Evolutionary conservation across 2,797 vertebrate genomes (phyloP).

Genomic region (Xiphophorus birchmanni): DNA sequence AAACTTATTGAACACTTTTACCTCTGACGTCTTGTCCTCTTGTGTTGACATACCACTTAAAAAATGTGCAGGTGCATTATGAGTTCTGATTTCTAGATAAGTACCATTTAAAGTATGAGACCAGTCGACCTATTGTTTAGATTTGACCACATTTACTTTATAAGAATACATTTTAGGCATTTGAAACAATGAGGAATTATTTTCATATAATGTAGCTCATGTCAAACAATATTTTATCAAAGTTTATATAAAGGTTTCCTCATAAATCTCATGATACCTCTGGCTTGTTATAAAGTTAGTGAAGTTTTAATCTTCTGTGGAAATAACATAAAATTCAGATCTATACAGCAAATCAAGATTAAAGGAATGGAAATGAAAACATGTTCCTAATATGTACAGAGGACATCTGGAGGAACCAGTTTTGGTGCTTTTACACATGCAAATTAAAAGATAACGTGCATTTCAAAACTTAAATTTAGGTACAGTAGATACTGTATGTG

Average conservation of each 20-base stretch:
- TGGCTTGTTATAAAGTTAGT: background rate
- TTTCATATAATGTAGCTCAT: background rate
- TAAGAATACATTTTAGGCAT: background rate
- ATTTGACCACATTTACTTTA: background rate
- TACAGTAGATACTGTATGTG: too few relatives aligned
- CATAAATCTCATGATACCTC: background rate
- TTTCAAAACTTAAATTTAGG: too few relatives aligned
- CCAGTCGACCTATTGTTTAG: background rate
- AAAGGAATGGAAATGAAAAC: background rate
- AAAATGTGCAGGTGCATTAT: slow-evolving; percentile 15
- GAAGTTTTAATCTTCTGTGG: background rate
- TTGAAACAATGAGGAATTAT: background rate
- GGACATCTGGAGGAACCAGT: background rate
- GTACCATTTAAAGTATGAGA: background rate
- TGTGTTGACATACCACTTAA: background rate
- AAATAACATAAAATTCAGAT: background rate
- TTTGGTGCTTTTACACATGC: too few relatives aligned
- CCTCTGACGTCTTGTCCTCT: slow-evolving; percentile 16
- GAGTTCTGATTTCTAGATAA: background rate
- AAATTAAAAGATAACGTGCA: background rate
- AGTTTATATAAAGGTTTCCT: background rate
- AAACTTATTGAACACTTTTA: slow-evolving; percentile 20
- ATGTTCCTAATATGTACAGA: background rate
- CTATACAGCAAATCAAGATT: background rate
- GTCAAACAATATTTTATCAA: background rate